Percentiles rank a stretch among this genome's conserved stretches.
These are phyloP conservation scores for Ochotona princeps DNA, from an alignment of 2,113 vertebrate species.

Conservation along the genomic window DNA sequence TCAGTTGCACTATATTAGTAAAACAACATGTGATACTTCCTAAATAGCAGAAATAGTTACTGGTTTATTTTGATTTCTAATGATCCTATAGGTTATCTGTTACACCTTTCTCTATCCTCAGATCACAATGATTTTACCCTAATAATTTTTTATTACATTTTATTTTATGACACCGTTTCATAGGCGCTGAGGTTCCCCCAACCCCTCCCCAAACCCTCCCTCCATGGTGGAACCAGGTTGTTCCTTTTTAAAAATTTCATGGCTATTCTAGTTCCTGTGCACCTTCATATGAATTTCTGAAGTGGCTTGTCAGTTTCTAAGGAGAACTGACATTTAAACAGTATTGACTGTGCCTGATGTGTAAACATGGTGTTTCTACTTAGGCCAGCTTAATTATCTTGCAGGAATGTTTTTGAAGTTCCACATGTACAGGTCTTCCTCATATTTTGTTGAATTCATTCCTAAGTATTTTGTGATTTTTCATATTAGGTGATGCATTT, in stretches of 20 bases:
- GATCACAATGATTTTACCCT: background rate
- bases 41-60: background rate
- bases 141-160: background rate
- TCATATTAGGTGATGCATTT: conserved; percentile 1
- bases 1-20: background rate
- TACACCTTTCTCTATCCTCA: background rate
- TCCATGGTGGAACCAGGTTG: background rate
- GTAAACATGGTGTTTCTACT: background rate
- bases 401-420: background rate
- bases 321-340: background rate
- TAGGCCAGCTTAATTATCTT: background rate
- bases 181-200: no score
- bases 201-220: no score
- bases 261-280: conserved; percentile 18
- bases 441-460: background rate
- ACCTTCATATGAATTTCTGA: conserved; percentile 20
- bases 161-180: no score
- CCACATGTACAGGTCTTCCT: background rate
- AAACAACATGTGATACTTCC: conserved; percentile 13
- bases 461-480: conserved; percentile 2
- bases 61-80: conserved; percentile 1
- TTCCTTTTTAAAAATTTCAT: conserved; percentile 7
- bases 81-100: background rate
- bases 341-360: background rate
- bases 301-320: background rate